Evolutionary conservation across 2,113 vertebrate genomes (phyloP).

Genomic region (Leuciscus idus): DNA sequence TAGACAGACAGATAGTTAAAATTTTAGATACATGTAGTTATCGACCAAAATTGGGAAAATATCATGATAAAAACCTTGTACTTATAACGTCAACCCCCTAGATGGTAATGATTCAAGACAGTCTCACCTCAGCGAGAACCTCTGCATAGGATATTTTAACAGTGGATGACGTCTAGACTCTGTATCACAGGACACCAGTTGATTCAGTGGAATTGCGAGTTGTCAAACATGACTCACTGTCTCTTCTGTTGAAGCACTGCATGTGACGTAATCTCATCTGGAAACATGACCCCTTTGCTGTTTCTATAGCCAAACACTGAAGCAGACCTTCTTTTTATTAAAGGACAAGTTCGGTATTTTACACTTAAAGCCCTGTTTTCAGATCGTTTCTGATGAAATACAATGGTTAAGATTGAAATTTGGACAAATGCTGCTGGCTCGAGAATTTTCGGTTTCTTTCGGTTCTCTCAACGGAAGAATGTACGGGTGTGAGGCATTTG

Average conservation of each 20-base stretch:
- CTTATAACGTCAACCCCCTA: neutral
- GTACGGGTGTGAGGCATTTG: no score
- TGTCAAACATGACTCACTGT: conserved; percentile 44
- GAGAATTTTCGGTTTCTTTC: no score
- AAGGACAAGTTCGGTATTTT: no score
- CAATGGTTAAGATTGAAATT: no score
- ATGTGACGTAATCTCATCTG: conserved; percentile 48
- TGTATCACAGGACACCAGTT: neutral
- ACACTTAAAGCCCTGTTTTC: no score
- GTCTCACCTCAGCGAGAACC: neutral
- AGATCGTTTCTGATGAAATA: no score
- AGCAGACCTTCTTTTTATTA: conserved; percentile 31
- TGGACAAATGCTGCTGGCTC: no score
- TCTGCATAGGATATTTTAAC: conserved; percentile 12
- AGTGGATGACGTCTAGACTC: neutral
- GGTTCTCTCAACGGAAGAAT: no score
- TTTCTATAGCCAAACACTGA: conserved; percentile 49
- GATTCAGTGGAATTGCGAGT: conserved; percentile 33
- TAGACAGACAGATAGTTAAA: no score
- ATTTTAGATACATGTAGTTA: no score
- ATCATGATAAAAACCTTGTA: neutral
- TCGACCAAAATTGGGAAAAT: neutral
- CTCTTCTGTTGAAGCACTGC: conserved; percentile 21
- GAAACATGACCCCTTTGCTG: conserved; percentile 47
- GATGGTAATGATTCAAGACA: neutral